Evolutionary conservation across 2,113 vertebrate species (phyloP).

Genomic region (Sinocyclocheilus anshuiensis): DNA sequence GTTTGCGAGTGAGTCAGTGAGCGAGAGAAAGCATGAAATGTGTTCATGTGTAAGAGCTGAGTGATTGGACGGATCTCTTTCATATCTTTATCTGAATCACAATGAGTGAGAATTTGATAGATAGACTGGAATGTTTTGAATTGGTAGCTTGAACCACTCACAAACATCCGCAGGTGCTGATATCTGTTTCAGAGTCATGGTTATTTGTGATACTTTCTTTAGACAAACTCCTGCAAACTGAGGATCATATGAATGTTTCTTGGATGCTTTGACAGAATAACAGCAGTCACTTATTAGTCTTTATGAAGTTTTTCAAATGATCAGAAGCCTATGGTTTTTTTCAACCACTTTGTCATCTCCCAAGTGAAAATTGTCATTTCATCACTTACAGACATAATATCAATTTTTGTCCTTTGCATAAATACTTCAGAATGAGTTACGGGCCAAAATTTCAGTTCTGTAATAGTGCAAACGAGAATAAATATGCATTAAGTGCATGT

Average conservation of each 20-base stretch:
- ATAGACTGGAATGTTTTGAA: conserved; percentile 16
- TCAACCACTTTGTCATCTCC: neutral
- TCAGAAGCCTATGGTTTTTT: too few relatives aligned
- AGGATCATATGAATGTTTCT: neutral
- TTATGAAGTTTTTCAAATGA: neutral
- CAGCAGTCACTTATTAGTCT: neutral
- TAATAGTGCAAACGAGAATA: neutral
- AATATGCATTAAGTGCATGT: neutral
- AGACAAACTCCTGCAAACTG: neutral
- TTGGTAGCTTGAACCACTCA: neutral
- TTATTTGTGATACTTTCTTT: neutral
- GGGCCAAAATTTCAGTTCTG: neutral
- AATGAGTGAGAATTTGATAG: neutral
- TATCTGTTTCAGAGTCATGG: neutral
- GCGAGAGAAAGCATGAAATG: neutral
- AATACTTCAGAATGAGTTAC: neutral
- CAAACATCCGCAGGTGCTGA: conserved; percentile 17
- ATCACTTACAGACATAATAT: neutral
- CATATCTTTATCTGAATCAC: neutral
- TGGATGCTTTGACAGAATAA: neutral
- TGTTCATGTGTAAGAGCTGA: conserved; percentile 1
- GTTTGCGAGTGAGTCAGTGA: conserved; percentile 15
- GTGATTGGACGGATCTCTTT: neutral
- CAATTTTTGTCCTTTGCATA: neutral
- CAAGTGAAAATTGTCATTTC: neutral